Evolutionary conservation across 1,140 invertebrate genomes (phyloP).

Genomic region (Hypsibius dujardini): DNA sequence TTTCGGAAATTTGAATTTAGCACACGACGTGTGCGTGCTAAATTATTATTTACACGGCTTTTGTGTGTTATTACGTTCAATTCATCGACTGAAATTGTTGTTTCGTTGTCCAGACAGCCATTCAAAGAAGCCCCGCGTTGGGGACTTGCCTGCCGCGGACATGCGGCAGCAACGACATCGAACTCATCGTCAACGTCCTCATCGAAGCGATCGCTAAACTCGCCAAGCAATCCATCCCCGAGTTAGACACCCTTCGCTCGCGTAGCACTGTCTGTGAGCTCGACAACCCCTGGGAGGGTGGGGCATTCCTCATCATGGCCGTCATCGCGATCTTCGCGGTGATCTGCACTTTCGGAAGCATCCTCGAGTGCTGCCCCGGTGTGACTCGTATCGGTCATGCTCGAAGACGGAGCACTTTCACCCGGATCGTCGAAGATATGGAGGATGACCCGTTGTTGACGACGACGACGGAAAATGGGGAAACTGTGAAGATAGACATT

Average conservation of each 20-base stretch:
- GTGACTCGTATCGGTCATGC: background rate
- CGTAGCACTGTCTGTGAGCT: conserved; percentile 1
- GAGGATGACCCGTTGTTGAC: background rate
- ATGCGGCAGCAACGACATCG: background rate
- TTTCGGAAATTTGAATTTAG: no score
- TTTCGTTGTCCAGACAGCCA: background rate
- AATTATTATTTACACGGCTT: no score
- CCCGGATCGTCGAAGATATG: background rate
- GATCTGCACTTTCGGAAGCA: background rate
- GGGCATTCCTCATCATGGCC: background rate
- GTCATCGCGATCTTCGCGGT: background rate
- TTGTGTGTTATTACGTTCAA: no score
- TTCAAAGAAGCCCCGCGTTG: background rate
- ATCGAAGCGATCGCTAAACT: background rate
- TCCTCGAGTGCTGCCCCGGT: background rate
- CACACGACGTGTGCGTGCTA: no score
- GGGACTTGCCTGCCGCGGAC: background rate
- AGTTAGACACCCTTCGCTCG: background rate
- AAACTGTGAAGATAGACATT: background rate
- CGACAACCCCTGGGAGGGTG: background rate
- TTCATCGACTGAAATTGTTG: no score
- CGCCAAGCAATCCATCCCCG: background rate
- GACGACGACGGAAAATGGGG: background rate
- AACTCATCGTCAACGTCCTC: background rate
- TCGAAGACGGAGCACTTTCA: background rate